Evolutionary conservation across 2,888 invertebrate genomes (phyloP), one percentile per base, ranked within the genome.

Genomic region (Tridacna gigas): DNA sequence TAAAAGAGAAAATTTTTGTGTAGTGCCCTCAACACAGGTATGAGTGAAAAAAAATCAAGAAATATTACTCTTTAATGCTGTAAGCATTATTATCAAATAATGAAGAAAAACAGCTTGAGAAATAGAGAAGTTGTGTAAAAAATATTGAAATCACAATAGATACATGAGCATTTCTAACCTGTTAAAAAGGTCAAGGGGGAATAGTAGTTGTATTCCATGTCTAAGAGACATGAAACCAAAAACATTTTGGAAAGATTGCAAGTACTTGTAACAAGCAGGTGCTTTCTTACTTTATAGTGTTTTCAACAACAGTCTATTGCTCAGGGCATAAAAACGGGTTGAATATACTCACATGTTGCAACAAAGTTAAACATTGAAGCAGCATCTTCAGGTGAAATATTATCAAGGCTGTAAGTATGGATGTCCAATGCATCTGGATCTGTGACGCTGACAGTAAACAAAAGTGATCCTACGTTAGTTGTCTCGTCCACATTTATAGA

Each of bases 381-480:
- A 15, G 71, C 9, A 20, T 51, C 60, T 7, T 26, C 22, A 18
- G 83, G 83, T 18, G 65, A 77, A 2, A 79, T 80, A 25, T 37
- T 15, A 15, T 47, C 45, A 45, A 84, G 79, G 0, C 71, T 67
- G 37, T 76, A 81, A 0, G 81, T 84, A 37, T 82, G 81, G 0
- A 65, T 67, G 47, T 84, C 84, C 1, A 37, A 28, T 0, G 67
- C 79, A 63, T 84, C 84, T 13, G 76, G 81, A 47, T 84, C 84
- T 45, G 69, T 56, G 3, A 79, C 79, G 25, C 71, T 63, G 22
- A 81, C 76, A 45, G 47, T 75, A 67, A 74, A 84, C 47, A 84
- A 25, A 0, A 47, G 47, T 9, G 74, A 76, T 22, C 76, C 81
- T 22, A 63, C 61, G 47, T 51, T 51, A 1, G 67, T 79, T 15